Evolutionary conservation across 2,113 vertebrate genomes (phyloP).

Genomic region (Ictidomys tridecemlineatus): DNA sequence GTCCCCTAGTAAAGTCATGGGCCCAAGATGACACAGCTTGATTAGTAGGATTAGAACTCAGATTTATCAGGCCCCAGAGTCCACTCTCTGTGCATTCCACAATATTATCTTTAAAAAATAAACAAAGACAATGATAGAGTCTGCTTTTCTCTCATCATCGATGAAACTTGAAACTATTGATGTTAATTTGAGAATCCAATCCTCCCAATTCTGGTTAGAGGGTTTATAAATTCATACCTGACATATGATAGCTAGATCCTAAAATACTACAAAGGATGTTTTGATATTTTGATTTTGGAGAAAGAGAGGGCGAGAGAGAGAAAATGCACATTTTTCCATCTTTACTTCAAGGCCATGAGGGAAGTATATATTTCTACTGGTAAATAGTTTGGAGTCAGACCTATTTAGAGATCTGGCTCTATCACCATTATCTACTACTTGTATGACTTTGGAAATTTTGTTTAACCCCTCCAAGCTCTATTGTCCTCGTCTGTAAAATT

Average conservation of each 20-base stretch:
- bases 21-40: not conserved
- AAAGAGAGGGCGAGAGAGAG: no score
- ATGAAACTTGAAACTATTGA: not conserved
- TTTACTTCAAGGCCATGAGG: not conserved
- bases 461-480: not conserved
- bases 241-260: not conserved
- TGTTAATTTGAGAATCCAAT: not conserved
- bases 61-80: not conserved
- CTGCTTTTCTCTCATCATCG: not conserved
- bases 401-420: not conserved
- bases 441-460: slow-evolving; percentile 6
- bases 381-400: not conserved
- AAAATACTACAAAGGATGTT: not conserved
- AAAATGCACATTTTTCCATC: not conserved
- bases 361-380: not conserved
- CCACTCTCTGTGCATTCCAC: not conserved
- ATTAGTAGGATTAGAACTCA: not conserved
- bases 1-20: not conserved
- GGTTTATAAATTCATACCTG: not conserved
- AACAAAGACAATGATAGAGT: not conserved
- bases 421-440: not conserved
- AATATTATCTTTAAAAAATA: not conserved
- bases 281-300: not conserved
- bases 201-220: not conserved
- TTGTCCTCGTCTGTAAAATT: not conserved